Conservation (phyloP, 2,113 vertebrate genomes). For the Sisor rabdophorus region DNA sequence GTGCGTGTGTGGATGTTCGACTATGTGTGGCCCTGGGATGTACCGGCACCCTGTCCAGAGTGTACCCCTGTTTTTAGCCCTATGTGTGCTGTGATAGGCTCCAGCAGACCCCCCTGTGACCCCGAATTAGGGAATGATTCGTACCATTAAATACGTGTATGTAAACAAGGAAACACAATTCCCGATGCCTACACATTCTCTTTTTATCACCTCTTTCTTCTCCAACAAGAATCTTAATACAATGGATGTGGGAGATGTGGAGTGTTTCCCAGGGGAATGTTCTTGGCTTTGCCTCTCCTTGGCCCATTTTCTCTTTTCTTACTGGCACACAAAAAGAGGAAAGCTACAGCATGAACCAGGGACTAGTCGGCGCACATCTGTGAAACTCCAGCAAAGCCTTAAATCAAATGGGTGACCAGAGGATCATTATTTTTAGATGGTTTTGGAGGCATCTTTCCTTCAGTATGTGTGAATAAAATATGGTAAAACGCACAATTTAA, state of each 20-base stretch:
- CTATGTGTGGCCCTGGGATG: no score
- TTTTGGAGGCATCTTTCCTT: constrained; percentile 9
- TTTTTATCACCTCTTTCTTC: constrained; percentile 54
- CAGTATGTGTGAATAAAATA: background rate
- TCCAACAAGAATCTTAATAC: constrained; percentile 57
- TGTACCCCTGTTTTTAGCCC: no score
- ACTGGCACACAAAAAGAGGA: constrained; percentile 50
- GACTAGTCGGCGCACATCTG: constrained; percentile 10
- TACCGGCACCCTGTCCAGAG: no score
- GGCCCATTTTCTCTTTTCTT: constrained; percentile 62
- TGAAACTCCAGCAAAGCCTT: constrained; percentile 6
- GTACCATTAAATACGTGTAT: no score
- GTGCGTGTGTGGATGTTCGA: no score
- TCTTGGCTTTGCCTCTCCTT: constrained; percentile 55
- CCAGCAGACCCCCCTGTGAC: no score
- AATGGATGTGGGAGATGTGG: constrained; percentile 62
- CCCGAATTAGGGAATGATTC: no score
- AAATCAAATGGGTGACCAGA: constrained; percentile 18
- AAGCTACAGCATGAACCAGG: constrained; percentile 47
- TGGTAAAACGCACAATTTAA: no score
- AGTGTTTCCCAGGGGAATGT: constrained; percentile 62
- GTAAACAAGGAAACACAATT: background rate
- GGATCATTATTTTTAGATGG: background rate
- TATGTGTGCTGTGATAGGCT: no score
- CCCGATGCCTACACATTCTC: constrained; percentile 5